These are phyloP conservation scores for Actinopyga echinites DNA, from an alignment of 53 echinoderm and acorn worm genomes.

Conservation along the genomic window DNA sequence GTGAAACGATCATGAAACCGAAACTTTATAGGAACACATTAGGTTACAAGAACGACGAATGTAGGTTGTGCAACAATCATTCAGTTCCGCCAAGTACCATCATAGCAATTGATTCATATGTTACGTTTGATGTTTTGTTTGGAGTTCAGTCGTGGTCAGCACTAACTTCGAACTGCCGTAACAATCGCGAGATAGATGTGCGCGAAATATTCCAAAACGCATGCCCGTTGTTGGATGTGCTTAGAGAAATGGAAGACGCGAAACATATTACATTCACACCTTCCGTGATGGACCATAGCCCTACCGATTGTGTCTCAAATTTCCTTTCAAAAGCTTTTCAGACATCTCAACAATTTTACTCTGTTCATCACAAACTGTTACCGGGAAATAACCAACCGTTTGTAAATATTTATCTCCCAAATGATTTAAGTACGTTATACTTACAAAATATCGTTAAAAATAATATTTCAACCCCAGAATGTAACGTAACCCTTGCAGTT, in stretches of 20 bases:
- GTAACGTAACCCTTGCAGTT: background rate
- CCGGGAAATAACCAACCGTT: too few species aligned
- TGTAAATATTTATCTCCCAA: background rate
- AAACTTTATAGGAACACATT: background rate
- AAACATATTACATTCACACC: too few species aligned
- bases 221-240: background rate
- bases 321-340: slow-evolving; percentile 6
- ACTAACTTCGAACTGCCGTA: background rate
- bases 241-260: background rate
- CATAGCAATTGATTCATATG: background rate
- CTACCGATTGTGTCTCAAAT: background rate
- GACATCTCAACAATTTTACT: too few species aligned
- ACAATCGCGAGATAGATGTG: background rate
- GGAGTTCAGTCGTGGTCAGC: slow-evolving; percentile 22
- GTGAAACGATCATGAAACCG: background rate
- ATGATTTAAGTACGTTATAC: background rate
- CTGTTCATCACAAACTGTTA: too few species aligned
- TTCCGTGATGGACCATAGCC: background rate
- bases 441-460: background rate
- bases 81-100: background rate
- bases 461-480: background rate
- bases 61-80: background rate
- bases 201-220: slow-evolving; percentile 26
- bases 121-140: slow-evolving; percentile 39
- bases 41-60: background rate